These are phyloP conservation scores for Eumaeus atala DNA, from an alignment of 1,140 invertebrate species.

Conservation along the genomic window DNA sequence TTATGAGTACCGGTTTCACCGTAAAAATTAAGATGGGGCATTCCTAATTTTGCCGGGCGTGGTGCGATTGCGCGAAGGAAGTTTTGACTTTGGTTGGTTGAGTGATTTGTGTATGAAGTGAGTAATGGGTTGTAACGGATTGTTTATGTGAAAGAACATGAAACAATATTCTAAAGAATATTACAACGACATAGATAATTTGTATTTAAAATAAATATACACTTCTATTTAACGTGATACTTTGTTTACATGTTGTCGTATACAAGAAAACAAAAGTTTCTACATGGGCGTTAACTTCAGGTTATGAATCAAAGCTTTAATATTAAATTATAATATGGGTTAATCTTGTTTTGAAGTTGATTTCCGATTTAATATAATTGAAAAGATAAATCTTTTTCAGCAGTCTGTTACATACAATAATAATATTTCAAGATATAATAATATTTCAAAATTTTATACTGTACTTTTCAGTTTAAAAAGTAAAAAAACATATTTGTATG, in stretches of 20 bases:
- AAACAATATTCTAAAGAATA: conserved; percentile 2
- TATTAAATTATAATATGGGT: conserved; percentile 59
- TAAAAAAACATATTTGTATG: not conserved
- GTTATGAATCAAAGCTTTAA: conserved; percentile 54
- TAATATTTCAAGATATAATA: too few species aligned
- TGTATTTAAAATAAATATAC: conserved; percentile 5
- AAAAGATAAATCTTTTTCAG: too few species aligned
- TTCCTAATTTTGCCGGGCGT: conserved; percentile 45
- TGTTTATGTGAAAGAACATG: conserved; percentile 34
- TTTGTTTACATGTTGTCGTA: conserved; percentile 27
- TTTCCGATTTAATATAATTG: not conserved
- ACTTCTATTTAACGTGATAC: conserved; percentile 14
- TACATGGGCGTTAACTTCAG: conserved; percentile 67
- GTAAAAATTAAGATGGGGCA: not conserved
- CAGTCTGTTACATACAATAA: too few species aligned
- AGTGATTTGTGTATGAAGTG: conserved; percentile 46
- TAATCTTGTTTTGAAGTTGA: conserved; percentile 28
- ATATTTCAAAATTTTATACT: too few species aligned
- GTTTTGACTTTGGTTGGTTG: conserved; percentile 33
- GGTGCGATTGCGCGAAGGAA: conserved; percentile 58
- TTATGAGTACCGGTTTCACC: too few species aligned
- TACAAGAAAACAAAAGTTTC: conserved; percentile 35
- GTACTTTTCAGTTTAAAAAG: not conserved
- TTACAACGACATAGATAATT: not conserved
- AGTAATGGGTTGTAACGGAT: conserved; percentile 47